Percentiles rank a stretch among this genome's conserved stretches.
Evolutionary conservation across 35 echinoderm and acorn worm genomes (phyloP).

Genomic region (Strongylocentrotus purpuratus): DNA sequence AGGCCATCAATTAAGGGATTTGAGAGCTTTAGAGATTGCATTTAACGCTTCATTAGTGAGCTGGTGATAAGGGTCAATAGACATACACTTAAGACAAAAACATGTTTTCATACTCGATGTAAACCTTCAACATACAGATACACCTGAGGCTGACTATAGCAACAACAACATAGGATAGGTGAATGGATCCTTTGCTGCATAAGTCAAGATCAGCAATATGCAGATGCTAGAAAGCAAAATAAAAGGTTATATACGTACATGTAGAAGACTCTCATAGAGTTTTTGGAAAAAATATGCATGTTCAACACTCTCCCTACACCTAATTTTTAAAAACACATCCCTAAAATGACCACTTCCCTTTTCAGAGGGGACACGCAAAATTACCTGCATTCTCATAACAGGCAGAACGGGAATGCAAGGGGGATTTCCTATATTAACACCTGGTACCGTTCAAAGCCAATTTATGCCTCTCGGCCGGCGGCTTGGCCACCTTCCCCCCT

Average conservation of each 20-base stretch:
- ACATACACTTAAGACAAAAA: background rate
- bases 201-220: too few species aligned
- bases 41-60: background rate
- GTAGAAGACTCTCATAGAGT: too few species aligned
- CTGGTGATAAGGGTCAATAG: background rate
- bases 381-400: background rate
- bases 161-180: too few species aligned
- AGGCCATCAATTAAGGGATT: background rate
- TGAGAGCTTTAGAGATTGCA: background rate
- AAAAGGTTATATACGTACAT: too few species aligned
- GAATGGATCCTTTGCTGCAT: too few species aligned
- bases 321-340: background rate
- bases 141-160: background rate
- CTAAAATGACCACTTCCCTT: background rate
- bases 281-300: too few species aligned
- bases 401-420: background rate
- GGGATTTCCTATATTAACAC: background rate
- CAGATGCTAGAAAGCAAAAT: too few species aligned
- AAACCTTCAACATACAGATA: background rate
- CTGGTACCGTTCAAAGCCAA: background rate
- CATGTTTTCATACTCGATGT: background rate
- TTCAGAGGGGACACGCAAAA: background rate
- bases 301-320: too few species aligned
- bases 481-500: too few species aligned
- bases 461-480: too few species aligned